Percentiles rank a stretch among this genome's conserved stretches.
Conservation (phyloP, 2,113 vertebrate genomes). For the rat (Rattus norvegicus) region DNA sequence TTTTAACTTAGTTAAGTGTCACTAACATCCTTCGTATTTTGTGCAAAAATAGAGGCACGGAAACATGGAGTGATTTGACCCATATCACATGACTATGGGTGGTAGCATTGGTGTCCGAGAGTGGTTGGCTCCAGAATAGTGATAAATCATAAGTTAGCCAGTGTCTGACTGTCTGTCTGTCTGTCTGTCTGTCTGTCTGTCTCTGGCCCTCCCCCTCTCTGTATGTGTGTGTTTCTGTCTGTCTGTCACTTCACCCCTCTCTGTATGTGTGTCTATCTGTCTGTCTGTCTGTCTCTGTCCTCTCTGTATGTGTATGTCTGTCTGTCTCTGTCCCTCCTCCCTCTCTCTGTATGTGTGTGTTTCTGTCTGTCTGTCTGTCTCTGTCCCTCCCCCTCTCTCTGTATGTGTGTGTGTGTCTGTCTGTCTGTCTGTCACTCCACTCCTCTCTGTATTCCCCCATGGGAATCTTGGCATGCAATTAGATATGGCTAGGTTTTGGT, state of each 20-base stretch:
- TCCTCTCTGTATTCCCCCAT: background rate
- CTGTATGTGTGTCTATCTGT: too few species aligned
- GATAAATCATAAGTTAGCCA: background rate
- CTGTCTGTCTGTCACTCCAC: background rate
- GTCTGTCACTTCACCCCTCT: too few species aligned
- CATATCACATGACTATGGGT: background rate
- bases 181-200: background rate
- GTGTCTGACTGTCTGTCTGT: background rate
- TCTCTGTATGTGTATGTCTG: too few species aligned
- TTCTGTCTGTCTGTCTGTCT: background rate
- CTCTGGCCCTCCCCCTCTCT: too few species aligned
- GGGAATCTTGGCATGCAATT: background rate
- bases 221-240: too few species aligned
- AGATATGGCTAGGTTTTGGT: background rate
- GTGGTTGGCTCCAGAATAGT: background rate
- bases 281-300: too few species aligned
- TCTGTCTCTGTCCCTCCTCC: too few species aligned
- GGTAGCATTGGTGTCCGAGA: background rate
- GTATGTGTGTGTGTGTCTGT: background rate
- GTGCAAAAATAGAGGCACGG: background rate
- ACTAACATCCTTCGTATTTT: background rate
- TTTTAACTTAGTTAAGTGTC: constrained; percentile 49
- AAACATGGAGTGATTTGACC: background rate
- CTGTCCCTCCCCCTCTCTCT: too few species aligned
- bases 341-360: too few species aligned